These are phyloP conservation scores for Apamea epomidion DNA, from an alignment of 2,888 invertebrate species.

Conservation along the genomic window DNA sequence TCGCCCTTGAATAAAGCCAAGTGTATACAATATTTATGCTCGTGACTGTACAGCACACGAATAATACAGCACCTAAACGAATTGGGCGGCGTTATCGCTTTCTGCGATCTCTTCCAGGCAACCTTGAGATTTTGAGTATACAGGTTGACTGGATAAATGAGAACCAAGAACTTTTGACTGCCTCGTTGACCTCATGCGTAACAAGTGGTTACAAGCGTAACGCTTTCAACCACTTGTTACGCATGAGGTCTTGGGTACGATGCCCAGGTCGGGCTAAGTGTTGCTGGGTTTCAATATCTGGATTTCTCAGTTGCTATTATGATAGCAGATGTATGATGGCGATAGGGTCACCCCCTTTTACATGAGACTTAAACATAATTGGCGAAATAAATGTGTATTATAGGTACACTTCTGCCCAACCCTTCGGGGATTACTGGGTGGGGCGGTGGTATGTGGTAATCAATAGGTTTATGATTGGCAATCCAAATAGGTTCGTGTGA, in stretches of 20 bases:
- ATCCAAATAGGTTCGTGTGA: not conserved
- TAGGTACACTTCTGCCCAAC: not conserved
- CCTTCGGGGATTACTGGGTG: not conserved
- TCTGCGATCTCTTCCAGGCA: not conserved
- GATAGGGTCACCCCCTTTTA: rapidly evolving
- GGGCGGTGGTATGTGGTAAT: not conserved
- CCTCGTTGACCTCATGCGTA: not conserved
- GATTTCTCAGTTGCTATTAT: not conserved
- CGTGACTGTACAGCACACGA: too few relatives aligned
- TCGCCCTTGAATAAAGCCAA: too few relatives aligned
- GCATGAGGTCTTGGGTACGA: not conserved
- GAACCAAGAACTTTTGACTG: not conserved
- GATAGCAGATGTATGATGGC: not conserved
- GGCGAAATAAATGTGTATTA: not conserved
- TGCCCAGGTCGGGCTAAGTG: too few relatives aligned
- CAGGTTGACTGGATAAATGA: not conserved
- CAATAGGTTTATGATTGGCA: not conserved
- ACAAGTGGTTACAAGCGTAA: not conserved
- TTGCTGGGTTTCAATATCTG: too few relatives aligned
- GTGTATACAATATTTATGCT: too few relatives aligned
- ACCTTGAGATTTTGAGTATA: not conserved
- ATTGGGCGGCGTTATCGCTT: not conserved
- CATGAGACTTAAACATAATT: not conserved
- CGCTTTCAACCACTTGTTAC: too few relatives aligned
- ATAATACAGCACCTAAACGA: too few relatives aligned